Conservation (phyloP, 2,888 invertebrate species). For the Cataglyphis rosenhaueri region DNA sequence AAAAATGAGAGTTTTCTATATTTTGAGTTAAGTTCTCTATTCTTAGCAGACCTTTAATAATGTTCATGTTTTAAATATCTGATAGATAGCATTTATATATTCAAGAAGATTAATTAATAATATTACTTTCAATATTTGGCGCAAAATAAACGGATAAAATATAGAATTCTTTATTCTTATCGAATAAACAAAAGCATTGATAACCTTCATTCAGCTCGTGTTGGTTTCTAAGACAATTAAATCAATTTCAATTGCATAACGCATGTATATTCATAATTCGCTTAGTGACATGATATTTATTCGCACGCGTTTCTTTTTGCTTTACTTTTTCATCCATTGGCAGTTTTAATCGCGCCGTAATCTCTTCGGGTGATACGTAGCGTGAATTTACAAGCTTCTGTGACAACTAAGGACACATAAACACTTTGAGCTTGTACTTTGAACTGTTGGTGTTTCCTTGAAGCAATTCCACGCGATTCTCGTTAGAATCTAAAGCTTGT, state of each 20-base stretch:
- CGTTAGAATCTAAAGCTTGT: neutral
- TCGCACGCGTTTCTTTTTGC: neutral
- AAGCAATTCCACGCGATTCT: slow-evolving; percentile 11
- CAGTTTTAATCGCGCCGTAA: slow-evolving; percentile 20
- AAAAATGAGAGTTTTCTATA: neutral
- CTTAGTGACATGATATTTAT: neutral
- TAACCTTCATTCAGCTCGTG: neutral
- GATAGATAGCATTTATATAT: neutral
- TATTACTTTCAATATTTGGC: neutral
- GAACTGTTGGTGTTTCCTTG: slow-evolving; percentile 1
- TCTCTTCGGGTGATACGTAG: neutral
- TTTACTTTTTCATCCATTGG: neutral
- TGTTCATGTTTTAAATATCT: too few relatives aligned
- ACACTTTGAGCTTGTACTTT: slow-evolving; percentile 32
- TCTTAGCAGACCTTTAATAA: too few relatives aligned
- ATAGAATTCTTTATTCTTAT: neutral
- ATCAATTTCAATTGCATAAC: slow-evolving; percentile 15
- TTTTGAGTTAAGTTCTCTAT: too few relatives aligned
- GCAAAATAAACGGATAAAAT: neutral
- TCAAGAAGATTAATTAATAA: neutral
- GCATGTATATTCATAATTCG: neutral
- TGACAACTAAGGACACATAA: neutral
- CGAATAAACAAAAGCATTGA: neutral
- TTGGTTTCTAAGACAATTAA: neutral
- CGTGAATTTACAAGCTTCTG: neutral